Conservation (phyloP, 1,140 invertebrate genomes). For the Myzus persicae region DNA sequence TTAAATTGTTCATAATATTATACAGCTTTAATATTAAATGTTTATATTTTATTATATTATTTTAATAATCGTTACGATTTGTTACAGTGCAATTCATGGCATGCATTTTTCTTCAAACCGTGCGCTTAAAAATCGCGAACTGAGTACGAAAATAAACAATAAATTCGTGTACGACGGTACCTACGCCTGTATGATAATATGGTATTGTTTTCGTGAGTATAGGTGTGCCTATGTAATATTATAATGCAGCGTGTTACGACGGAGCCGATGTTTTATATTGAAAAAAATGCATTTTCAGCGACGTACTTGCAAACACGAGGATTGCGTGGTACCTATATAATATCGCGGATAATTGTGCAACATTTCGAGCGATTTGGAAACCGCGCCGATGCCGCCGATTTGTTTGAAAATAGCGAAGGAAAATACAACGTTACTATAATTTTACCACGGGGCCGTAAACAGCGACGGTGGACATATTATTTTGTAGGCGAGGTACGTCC, state of each 20-base stretch:
- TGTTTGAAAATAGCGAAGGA: not conserved
- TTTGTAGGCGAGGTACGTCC: too few relatives aligned
- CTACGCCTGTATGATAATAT: too few relatives aligned
- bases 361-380: not conserved
- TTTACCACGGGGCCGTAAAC: too few relatives aligned
- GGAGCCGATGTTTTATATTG: not conserved
- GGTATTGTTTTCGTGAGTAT: not conserved
- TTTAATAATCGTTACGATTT: not conserved
- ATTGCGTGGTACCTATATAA: not conserved
- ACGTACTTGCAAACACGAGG: not conserved
- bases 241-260: not conserved
- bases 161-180: not conserved
- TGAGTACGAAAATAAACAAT: not conserved
- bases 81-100: not conserved
- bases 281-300: not conserved
- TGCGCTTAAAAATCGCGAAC: not conserved
- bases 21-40: not conserved
- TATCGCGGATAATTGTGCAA: not conserved
- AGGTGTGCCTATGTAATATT: not conserved
- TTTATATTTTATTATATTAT: not conserved
- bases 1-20: not conserved
- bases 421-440: not conserved
- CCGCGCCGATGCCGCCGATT: too few relatives aligned
- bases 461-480: too few relatives aligned
- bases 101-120: not conserved